Evolutionary conservation across 2,113 vertebrate genomes (phyloP).

Genomic region (Leptobrachium leishanense): DNA sequence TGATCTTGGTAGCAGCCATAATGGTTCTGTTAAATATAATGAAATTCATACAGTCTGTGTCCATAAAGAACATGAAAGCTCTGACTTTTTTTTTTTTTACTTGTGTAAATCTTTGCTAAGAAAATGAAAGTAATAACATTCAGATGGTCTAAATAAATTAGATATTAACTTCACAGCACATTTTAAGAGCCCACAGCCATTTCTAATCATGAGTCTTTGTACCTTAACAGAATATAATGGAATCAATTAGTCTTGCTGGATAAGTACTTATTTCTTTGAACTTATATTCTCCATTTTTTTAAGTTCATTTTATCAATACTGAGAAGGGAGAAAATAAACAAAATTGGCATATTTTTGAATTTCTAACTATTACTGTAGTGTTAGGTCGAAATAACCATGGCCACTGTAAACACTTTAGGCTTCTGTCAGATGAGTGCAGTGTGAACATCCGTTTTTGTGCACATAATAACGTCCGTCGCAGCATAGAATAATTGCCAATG

Average conservation of each 20-base stretch:
- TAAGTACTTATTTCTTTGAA: constrained; percentile 52
- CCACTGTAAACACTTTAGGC: too few species aligned
- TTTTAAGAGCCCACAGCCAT: constrained; percentile 17
- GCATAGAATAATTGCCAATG: too few species aligned
- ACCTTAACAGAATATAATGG: constrained; percentile 42
- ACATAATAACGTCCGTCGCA: too few species aligned
- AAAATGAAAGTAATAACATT: constrained; percentile 36
- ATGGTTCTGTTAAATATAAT: too few species aligned
- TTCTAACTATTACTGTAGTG: too few species aligned
- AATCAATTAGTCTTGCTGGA: constrained; percentile 57
- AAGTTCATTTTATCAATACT: not conserved
- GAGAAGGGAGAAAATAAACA: not conserved
- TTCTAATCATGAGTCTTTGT: constrained; percentile 45
- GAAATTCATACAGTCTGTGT: too few species aligned
- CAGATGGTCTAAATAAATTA: constrained; percentile 45
- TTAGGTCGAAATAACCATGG: too few species aligned
- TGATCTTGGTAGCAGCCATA: too few species aligned
- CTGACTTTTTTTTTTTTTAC: not conserved
- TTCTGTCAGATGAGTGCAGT: too few species aligned
- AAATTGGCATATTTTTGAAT: not conserved
- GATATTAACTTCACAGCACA: constrained; percentile 30
- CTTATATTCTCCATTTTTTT: constrained; percentile 51
- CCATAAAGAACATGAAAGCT: not conserved
- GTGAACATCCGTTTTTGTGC: too few species aligned
- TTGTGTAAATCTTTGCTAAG: constrained; percentile 1